Percentiles rank a stretch among this genome's conserved stretches.
Evolutionary conservation across 2,797 vertebrate species (phyloP).

Genomic region (Buphagus erythrorhynchus): DNA sequence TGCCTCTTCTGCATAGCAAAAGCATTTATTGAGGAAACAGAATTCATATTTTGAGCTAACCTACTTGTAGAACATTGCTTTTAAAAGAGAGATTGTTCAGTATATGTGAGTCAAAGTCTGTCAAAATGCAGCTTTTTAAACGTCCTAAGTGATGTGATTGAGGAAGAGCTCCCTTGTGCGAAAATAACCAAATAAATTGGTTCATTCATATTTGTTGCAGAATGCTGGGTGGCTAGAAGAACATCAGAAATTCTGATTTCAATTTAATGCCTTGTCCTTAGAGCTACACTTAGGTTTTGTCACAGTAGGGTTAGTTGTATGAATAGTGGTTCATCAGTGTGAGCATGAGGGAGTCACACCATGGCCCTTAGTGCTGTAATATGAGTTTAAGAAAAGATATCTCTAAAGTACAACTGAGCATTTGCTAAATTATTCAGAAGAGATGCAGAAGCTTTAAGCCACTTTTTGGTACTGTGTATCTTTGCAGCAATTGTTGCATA

Average conservation of each 20-base stretch:
- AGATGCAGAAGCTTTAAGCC: neutral
- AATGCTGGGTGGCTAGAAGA: neutral
- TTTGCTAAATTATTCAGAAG: conserved; percentile 32
- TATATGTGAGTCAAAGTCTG: neutral
- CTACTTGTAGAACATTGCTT: neutral
- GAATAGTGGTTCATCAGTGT: neutral
- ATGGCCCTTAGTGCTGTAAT: neutral
- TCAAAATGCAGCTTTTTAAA: neutral
- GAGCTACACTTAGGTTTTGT: neutral
- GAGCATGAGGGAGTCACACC: neutral
- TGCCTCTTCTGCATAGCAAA: neutral
- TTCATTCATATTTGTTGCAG: neutral
- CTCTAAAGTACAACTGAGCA: neutral
- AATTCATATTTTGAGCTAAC: neutral
- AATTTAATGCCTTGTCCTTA: neutral
- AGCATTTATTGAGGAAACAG: neutral
- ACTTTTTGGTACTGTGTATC: neutral
- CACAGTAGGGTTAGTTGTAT: neutral
- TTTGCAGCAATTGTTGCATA: neutral
- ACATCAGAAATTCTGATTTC: neutral
- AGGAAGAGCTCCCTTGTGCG: neutral
- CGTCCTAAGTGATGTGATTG: neutral
- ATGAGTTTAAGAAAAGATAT: neutral
- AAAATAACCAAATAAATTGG: neutral
- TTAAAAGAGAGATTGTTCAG: neutral